phyloP scores from a whole-genome alignment of 2,113 vertebrate species.

The Percopsis transmontana region DNA sequence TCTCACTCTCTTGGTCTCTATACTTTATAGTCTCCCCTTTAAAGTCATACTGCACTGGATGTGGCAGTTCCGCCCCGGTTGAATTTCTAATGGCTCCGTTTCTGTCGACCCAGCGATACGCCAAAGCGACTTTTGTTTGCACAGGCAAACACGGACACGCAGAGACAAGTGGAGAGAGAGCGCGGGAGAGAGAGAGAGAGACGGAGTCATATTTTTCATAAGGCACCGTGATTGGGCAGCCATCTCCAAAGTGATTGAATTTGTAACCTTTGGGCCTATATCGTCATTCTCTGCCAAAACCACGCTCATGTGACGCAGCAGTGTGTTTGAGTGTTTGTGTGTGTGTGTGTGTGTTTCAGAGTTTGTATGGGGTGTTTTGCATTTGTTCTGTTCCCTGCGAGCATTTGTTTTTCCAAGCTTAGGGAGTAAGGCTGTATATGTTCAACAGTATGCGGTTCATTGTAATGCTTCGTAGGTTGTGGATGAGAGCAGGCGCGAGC shows the following conservation, averaged over 20 bases:
- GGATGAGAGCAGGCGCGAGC: no score
- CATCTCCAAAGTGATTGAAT: constrained; percentile 67
- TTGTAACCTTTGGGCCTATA: constrained; percentile 59
- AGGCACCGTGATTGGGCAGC: constrained; percentile 33
- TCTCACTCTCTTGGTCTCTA: neutral
- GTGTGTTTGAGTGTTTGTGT: neutral
- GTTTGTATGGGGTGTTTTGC: neutral
- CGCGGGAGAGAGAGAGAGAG: neutral
- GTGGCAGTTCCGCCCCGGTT: constrained; percentile 41
- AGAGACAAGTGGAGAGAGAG: neutral
- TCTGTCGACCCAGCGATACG: constrained; percentile 52
- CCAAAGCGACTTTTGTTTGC: neutral
- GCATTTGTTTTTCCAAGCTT: neutral
- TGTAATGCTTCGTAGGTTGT: no score
- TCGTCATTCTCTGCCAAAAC: constrained; percentile 65
- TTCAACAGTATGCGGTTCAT: no score
- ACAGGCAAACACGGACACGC: constrained; percentile 9
- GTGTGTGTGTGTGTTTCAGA: neutral
- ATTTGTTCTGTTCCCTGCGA: neutral
- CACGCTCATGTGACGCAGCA: constrained; percentile 16
- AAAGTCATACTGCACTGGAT: constrained; percentile 9
- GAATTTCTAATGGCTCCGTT: constrained; percentile 49
- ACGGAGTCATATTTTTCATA: constrained; percentile 39
- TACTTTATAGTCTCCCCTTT: neutral
- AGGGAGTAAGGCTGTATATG: neutral